phyloP scores from a whole-genome alignment of 2,888 invertebrate species.

The Coenonympha arcania region DNA sequence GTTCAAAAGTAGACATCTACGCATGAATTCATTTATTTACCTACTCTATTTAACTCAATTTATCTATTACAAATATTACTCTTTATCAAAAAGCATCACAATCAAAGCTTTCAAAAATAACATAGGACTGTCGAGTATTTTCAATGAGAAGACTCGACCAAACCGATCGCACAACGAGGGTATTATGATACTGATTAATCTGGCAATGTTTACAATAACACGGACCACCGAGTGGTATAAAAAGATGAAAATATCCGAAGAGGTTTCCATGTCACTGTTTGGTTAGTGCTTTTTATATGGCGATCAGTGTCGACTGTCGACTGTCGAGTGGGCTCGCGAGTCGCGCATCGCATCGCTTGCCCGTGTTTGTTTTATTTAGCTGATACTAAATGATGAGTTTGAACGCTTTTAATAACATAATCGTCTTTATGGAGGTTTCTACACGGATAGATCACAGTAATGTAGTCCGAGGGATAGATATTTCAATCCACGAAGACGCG shows the following conservation, averaged over 20 bases:
- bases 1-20: too few relatives aligned
- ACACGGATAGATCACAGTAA: too few relatives aligned
- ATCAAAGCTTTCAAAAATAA: not conserved
- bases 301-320: conserved; percentile 31
- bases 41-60: too few relatives aligned
- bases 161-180: not conserved
- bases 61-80: too few relatives aligned
- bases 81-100: not conserved
- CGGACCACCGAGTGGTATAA: conserved; percentile 47
- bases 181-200: conserved; percentile 18
- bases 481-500: too few relatives aligned
- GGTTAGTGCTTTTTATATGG: conserved; percentile 48
- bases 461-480: too few relatives aligned
- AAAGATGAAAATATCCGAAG: conserved; percentile 32
- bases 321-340: too few relatives aligned
- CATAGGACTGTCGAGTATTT: too few relatives aligned
- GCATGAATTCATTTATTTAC: too few relatives aligned
- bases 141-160: not conserved
- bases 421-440: too few relatives aligned
- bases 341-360: not conserved
- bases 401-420: not conserved
- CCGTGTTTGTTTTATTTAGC: conserved; percentile 7
- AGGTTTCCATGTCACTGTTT: conserved; percentile 49
- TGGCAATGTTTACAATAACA: conserved; percentile 48
- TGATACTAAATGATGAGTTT: not conserved